Percentiles rank a stretch among this genome's conserved stretches.
Conservation (phyloP, 2,113 vertebrate genomes). For the Microtus montanus region DNA sequence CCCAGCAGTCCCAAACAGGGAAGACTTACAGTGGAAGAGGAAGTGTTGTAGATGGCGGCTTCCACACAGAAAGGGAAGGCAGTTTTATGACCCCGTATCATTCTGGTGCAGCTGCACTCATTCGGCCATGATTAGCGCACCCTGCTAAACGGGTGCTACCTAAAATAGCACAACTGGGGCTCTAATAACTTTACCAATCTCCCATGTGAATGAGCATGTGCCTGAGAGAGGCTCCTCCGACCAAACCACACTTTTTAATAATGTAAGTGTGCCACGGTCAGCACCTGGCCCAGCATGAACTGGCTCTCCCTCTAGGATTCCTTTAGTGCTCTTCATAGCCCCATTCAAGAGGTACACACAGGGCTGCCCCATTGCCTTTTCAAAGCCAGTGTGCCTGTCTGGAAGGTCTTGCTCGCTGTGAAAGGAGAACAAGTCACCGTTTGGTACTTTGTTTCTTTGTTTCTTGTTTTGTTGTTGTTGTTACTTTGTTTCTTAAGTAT, state of each 20-base stretch:
- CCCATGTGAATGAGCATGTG: neutral
- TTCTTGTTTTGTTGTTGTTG: neutral
- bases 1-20: neutral
- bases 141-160: neutral
- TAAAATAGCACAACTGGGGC: slow-evolving; percentile 56
- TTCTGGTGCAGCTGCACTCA: neutral
- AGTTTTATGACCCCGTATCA: neutral
- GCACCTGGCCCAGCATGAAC: neutral
- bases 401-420: neutral
- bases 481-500: slow-evolving; percentile 24
- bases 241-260: slow-evolving; percentile 45
- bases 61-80: slow-evolving; percentile 23
- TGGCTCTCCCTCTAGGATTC: neutral
- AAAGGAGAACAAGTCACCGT: neutral
- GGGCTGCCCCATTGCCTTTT: neutral
- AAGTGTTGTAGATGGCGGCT: neutral
- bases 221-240: neutral
- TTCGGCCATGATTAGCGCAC: neutral
- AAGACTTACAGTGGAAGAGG: slow-evolving; percentile 13
- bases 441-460: neutral
- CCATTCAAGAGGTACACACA: no score
- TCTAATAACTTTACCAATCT: slow-evolving; percentile 64
- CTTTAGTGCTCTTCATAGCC: neutral
- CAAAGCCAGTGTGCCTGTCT: neutral
- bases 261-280: neutral